A percentile compares a stretch with the other conserved stretches of the same genome.
Conservation (phyloP, 2,888 invertebrate species). For the Calliopum simillimum region DNA sequence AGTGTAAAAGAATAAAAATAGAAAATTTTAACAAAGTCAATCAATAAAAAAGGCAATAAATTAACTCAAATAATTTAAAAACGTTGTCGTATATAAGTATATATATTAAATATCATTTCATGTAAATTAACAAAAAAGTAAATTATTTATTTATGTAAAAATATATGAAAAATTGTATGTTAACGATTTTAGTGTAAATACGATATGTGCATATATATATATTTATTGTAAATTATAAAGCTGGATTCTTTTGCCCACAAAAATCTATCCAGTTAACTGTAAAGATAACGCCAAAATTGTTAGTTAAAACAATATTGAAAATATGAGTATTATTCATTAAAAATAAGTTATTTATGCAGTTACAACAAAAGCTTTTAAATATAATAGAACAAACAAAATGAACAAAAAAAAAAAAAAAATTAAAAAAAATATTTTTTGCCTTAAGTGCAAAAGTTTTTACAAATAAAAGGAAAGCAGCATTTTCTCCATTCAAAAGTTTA, state of each 20-base stretch:
- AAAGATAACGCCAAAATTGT: conserved; percentile 55
- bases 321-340: background rate
- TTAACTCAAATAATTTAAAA: conserved; percentile 9
- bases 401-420: no score
- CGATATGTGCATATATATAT: background rate
- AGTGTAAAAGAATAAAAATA: background rate
- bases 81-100: conserved; percentile 29
- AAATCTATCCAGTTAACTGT: conserved; percentile 46
- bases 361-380: background rate
- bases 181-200: conserved; percentile 9
- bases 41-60: conserved; percentile 20
- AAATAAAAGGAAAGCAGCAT: no score
- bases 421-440: no score
- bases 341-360: background rate
- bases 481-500: no score
- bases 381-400: background rate
- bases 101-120: conserved; percentile 27
- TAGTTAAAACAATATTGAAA: conserved; percentile 22
- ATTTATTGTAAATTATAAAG: conserved; percentile 13
- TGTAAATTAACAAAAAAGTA: background rate
- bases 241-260: conserved; percentile 27
- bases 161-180: conserved; percentile 1
- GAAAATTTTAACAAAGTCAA: conserved; percentile 15
- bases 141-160: background rate
- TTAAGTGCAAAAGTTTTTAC: no score